Percentiles rank a stretch among this genome's conserved stretches.
phyloP scores from a whole-genome alignment of 2,113 vertebrate species.

The Lepidothrix coronata region DNA sequence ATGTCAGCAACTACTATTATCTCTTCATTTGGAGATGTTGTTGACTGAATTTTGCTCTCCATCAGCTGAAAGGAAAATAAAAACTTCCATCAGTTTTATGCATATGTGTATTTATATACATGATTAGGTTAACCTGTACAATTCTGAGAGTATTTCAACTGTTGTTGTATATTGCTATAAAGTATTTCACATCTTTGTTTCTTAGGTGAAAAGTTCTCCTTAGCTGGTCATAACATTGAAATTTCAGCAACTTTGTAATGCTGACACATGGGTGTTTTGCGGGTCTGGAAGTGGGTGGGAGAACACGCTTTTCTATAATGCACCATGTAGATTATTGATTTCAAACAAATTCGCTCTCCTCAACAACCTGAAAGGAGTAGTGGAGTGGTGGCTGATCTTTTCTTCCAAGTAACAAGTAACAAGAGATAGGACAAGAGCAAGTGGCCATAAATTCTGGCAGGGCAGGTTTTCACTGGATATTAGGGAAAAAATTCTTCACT shows the following conservation, averaged over 20 bases:
- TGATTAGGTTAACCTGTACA: background rate
- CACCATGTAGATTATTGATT: background rate
- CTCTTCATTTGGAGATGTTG: background rate
- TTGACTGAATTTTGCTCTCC: background rate
- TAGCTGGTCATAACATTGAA: background rate
- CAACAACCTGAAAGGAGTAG: background rate
- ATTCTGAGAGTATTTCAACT: background rate
- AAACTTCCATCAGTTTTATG: background rate
- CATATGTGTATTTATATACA: background rate
- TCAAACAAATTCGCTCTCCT: background rate
- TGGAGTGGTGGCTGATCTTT: background rate
- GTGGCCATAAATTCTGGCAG: background rate
- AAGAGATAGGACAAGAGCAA: background rate
- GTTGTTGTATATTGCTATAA: background rate
- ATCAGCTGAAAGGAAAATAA: conserved; percentile 19
- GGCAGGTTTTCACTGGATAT: background rate
- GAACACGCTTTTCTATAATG: fast-evolving
- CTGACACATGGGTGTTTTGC: background rate
- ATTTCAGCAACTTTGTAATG: background rate
- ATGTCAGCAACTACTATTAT: background rate
- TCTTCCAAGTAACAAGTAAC: background rate
- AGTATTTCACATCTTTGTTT: background rate
- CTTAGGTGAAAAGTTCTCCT: background rate
- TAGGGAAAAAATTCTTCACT: background rate
- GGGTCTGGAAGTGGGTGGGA: background rate